Evolutionary conservation across 2,797 vertebrate species (phyloP).

Genomic region (Crocodylus rhombifer): DNA sequence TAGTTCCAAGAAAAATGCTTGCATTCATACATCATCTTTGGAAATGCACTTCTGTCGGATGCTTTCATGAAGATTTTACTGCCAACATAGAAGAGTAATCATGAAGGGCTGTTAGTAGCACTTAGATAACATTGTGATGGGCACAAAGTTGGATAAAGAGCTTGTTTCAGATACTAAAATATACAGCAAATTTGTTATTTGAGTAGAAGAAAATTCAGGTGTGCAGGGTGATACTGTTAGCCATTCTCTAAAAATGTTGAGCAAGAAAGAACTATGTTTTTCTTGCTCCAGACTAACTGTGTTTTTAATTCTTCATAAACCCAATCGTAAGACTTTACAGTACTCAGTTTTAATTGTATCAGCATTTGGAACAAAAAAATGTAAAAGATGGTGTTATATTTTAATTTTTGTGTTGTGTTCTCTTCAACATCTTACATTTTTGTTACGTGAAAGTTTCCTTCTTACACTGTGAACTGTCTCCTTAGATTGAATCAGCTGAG

Average conservation of each 20-base stretch:
- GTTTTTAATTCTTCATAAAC: background rate
- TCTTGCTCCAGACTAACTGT: background rate
- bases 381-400: background rate
- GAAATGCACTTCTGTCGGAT: background rate
- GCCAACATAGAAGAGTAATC: background rate
- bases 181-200: background rate
- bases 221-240: background rate
- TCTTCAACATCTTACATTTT: background rate
- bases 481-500: slow-evolving; percentile 95
- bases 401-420: background rate
- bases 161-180: background rate
- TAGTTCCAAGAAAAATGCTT: background rate
- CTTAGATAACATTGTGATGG: background rate
- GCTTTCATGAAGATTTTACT: background rate
- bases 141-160: background rate
- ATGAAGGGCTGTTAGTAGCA: background rate
- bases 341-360: too few species aligned
- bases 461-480: background rate
- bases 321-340: background rate
- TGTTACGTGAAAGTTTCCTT: background rate
- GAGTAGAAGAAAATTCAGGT: background rate
- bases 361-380: background rate
- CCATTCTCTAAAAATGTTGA: background rate
- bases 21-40: background rate
- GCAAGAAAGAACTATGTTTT: background rate